Evolutionary conservation across 2,888 invertebrate species (phyloP).

Genomic region (Drosophila niveifrons): DNA sequence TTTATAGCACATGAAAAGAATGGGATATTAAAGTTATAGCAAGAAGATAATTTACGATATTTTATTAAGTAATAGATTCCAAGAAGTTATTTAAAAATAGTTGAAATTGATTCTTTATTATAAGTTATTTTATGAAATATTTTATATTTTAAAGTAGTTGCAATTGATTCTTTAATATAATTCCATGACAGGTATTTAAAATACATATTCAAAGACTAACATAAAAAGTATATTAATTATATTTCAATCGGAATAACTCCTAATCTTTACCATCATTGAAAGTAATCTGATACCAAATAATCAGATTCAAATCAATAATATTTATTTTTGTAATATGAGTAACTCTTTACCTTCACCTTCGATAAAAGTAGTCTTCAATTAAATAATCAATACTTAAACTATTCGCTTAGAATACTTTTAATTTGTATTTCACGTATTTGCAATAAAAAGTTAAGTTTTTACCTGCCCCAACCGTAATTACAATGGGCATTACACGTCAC

Average conservation of each 20-base stretch:
- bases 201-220: no score
- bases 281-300: background rate
- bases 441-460: background rate
- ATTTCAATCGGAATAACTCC: no score
- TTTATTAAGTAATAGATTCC: background rate
- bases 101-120: no score
- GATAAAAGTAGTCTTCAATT: background rate
- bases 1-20: background rate
- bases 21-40: background rate
- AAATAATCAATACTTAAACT: background rate
- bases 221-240: no score
- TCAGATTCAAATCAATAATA: no score
- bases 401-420: background rate
- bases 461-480: slow-evolving; percentile 20
- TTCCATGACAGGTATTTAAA: no score
- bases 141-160: no score
- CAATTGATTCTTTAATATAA: no score
- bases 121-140: background rate
- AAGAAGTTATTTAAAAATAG: background rate
- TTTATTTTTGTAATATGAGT: no score
- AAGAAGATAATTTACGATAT: background rate
- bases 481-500: slow-evolving; percentile 28
- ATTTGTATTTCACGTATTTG: background rate
- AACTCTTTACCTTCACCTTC: background rate
- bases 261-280: background rate